Evolutionary conservation across 2,113 vertebrate genomes (phyloP), one percentile per base, ranked within the genome.

Genomic region (Butorides virescens): DNA sequence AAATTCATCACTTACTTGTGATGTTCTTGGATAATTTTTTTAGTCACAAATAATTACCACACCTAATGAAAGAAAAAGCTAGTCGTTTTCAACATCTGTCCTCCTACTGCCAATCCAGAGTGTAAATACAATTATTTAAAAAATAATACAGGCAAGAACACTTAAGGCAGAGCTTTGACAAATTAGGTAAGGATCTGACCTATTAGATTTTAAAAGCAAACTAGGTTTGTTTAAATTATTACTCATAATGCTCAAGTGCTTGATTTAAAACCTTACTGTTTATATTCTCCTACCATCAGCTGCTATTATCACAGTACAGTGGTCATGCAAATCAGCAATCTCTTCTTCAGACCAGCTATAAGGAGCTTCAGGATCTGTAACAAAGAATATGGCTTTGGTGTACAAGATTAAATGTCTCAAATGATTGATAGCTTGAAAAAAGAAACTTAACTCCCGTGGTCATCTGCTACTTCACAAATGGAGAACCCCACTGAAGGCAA

Each of bases 341-440:
- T 99, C 99, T 42, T 98, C 98, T 65, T 99, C 98, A 8, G 98
- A 99, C 99, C 99, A 99, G 79, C 98, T 98, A 42, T 99, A 99
- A 65, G 98, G 97, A 84, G 90, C 73, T 37, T 98, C 97, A 8
- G 97, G 95, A 91, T 98, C 98, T 99, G 63, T 9, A 98, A 97
- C 93, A 88, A 86, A 70, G 50, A 77, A 71, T 11, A 90, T 5
- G 19, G 52, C 16, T 91, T 75, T 74, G 56, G 14, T 88, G n/a
- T 27, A 44, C 12, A 14, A 9, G 56, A 63, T 63, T 77, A 68
- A 88, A 55, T n/a, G 12, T 52, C 58, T 77, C 37, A 37, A 61
- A 36, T 37, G 47, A 30, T 6, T 66, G 66, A 67, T 3, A 85
- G 36, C 34, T 44, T 26, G 13, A 74, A 59, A 53, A 79, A 56